Conservation (phyloP, 1,140 invertebrate species). For the Elysia chlorotica region DNA sequence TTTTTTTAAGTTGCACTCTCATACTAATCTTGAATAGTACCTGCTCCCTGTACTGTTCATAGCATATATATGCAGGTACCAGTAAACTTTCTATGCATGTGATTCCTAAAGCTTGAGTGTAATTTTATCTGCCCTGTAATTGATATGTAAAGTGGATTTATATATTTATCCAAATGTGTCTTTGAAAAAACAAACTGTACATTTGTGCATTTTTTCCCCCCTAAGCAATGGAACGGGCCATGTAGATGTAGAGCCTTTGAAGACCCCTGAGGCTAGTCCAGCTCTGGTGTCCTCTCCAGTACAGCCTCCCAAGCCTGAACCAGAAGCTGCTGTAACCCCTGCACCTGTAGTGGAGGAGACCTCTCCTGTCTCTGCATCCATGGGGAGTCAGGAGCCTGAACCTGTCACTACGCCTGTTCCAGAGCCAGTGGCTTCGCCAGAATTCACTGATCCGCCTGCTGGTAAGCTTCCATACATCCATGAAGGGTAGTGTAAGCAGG, state of each 20-base stretch:
- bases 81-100: too few species aligned
- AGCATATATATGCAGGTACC: too few species aligned
- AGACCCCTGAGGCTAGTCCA: slow-evolving; percentile 3
- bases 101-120: too few species aligned
- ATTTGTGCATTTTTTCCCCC: not conserved
- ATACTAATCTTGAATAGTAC: not conserved
- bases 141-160: too few species aligned
- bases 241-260: slow-evolving; percentile 1
- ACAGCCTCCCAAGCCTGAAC: not conserved
- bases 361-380: not conserved
- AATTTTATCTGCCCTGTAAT: too few species aligned
- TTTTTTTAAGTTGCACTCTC: not conserved
- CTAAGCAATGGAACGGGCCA: not conserved
- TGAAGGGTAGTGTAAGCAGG: too few species aligned
- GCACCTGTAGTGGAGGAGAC: not conserved
- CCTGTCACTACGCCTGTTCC: not conserved
- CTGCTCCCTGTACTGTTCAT: not conserved
- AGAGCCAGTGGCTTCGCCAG: not conserved
- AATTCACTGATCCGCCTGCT: slow-evolving; percentile 6
- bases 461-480: slow-evolving; percentile 3
- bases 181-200: too few species aligned
- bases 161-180: too few species aligned
- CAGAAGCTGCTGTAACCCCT: not conserved
- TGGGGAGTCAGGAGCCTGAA: slow-evolving; percentile 15
- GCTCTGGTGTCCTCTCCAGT: slow-evolving; percentile 1